Conservation (phyloP, 2,113 vertebrate genomes). For the Anolis carolinensis region DNA sequence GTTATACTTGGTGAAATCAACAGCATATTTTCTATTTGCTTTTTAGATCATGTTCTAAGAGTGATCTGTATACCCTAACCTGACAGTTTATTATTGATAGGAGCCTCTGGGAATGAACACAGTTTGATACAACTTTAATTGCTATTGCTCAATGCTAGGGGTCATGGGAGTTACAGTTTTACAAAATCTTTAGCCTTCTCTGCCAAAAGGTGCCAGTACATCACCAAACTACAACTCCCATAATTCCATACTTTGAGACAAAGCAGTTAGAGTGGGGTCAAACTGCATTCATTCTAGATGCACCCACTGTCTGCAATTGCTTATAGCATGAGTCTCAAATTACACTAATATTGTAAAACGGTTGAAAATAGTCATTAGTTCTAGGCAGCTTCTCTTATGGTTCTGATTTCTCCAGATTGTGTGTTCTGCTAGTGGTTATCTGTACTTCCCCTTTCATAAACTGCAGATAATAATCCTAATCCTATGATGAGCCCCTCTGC, state of each 20-base stretch:
- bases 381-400: not conserved
- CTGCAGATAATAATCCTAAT: not conserved
- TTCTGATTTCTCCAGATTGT: not conserved
- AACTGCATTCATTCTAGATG: too few species aligned
- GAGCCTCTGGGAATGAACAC: too few species aligned
- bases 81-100: not conserved
- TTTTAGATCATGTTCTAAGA: not conserved
- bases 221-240: too few species aligned
- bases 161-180: too few species aligned
- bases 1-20: not conserved
- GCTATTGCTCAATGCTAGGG: too few species aligned
- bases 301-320: not conserved
- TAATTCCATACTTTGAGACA: too few species aligned
- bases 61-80: not conserved
- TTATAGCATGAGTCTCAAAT: not conserved
- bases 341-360: not conserved
- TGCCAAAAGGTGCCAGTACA: too few species aligned
- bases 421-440: not conserved
- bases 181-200: too few species aligned
- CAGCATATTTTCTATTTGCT: not conserved
- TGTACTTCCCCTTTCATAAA: not conserved
- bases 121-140: too few species aligned
- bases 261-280: too few species aligned
- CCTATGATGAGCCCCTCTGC: constrained; percentile 4
- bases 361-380: not conserved